Conservation (phyloP, 2,113 vertebrate genomes). For the Ophiodon elongatus region DNA sequence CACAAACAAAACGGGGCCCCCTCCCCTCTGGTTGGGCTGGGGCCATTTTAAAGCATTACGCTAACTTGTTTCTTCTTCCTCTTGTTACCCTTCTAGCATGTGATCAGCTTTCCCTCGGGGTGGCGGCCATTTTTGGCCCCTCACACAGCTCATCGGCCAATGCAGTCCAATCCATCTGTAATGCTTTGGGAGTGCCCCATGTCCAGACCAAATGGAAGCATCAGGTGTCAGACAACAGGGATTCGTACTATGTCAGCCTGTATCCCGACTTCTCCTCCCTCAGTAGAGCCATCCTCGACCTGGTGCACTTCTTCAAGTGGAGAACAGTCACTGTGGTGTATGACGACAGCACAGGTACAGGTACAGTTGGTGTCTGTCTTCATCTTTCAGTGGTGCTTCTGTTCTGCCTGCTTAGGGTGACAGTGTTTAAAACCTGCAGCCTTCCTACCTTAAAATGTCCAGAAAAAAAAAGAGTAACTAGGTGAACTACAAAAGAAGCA, state of each 20-base stretch:
- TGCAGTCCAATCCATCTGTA: slow-evolving; percentile 86
- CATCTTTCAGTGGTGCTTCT: not conserved
- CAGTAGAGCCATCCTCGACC: slow-evolving; percentile 96
- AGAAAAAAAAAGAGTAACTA: slow-evolving; percentile 23
- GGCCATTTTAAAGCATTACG: not conserved
- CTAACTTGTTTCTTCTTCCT: not conserved
- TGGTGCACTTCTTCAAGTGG: slow-evolving; percentile 99
- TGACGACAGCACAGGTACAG: slow-evolving; percentile 97
- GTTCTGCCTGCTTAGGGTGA: slow-evolving; percentile 32
- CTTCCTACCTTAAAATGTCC: slow-evolving; percentile 28
- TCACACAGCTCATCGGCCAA: slow-evolving; percentile 87
- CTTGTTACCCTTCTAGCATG: slow-evolving; percentile 85
- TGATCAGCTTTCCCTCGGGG: slow-evolving; percentile 96
- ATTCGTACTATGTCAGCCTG: slow-evolving; percentile 97
- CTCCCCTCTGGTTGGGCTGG: not conserved
- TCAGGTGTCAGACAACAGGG: slow-evolving; percentile 97
- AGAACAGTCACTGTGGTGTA: slow-evolving; percentile 91
- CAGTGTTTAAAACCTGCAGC: not conserved
- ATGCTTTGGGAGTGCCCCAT: slow-evolving; percentile 88
- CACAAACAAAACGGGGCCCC: not conserved
- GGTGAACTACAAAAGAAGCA: slow-evolving; percentile 52
- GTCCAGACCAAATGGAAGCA: slow-evolving; percentile 99
- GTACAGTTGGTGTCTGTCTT: slow-evolving; percentile 64
- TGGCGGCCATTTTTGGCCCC: slow-evolving; percentile 95
- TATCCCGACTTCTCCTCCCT: slow-evolving; percentile 98